phyloP scores from a whole-genome alignment of 2,797 vertebrate species.

The Phyllotis vaccarum region DNA sequence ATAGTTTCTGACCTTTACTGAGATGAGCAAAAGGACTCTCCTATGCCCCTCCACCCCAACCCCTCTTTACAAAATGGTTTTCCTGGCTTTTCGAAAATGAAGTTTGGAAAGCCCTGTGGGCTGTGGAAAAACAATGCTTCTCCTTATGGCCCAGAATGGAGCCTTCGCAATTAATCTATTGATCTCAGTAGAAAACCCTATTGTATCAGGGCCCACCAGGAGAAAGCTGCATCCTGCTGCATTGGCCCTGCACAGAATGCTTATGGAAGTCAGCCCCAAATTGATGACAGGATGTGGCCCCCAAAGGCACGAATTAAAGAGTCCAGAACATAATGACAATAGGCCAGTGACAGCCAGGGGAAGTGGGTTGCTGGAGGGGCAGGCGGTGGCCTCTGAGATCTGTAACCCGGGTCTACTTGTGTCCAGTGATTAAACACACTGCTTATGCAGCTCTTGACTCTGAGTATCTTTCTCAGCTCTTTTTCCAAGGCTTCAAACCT shows the following conservation, averaged over 20 bases:
- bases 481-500: background rate
- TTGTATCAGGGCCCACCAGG: constrained; percentile 86
- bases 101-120: constrained; percentile 84
- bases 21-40: constrained; percentile 75
- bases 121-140: constrained; percentile 86
- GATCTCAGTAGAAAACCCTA: constrained; percentile 89
- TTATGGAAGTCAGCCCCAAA: constrained; percentile 87
- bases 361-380: background rate
- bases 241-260: constrained; percentile 81
- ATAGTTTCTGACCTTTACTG: constrained; percentile 82
- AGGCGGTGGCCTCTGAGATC: background rate
- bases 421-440: background rate
- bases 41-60: constrained; percentile 62
- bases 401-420: background rate
- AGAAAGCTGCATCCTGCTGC: constrained; percentile 87
- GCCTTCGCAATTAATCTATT: constrained; percentile 86
- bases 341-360: background rate
- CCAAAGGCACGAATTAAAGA: constrained; percentile 64
- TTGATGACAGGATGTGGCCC: constrained; percentile 87
- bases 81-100: constrained; percentile 85
- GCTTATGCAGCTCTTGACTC: background rate
- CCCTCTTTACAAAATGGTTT: constrained; percentile 85
- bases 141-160: constrained; percentile 83
- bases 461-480: background rate
- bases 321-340: constrained; percentile 60